Conservation (phyloP, 2,888 invertebrate species). For the Willowsia nigromaculata region DNA sequence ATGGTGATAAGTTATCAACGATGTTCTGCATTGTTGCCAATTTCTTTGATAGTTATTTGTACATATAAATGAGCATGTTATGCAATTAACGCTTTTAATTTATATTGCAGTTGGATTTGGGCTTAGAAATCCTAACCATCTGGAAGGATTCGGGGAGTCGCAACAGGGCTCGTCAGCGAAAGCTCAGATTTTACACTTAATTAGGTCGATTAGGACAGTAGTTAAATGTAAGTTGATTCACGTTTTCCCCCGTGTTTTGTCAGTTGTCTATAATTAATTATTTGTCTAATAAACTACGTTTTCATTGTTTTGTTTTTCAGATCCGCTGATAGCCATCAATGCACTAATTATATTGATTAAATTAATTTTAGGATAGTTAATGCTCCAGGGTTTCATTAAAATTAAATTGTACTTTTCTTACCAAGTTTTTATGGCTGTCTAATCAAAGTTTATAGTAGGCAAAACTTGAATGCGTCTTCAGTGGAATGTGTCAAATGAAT, state of each 20-base stretch:
- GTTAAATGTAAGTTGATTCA: slow-evolving; percentile 91
- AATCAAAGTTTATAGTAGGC: no score
- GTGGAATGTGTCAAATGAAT: no score
- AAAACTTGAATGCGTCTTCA: no score
- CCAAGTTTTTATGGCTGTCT: no score
- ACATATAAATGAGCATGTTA: no score
- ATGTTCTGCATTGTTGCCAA: not conserved
- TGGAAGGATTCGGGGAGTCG: slow-evolving; percentile 91
- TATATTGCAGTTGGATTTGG: slow-evolving; percentile 92
- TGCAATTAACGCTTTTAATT: no score
- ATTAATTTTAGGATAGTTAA: slow-evolving; percentile 90
- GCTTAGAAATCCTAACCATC: slow-evolving; percentile 84
- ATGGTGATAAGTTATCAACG: no score
- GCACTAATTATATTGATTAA: slow-evolving; percentile 92
- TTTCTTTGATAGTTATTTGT: not conserved
- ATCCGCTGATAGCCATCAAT: slow-evolving; percentile 96
- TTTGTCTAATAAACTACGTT: not conserved
- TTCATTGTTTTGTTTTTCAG: slow-evolving; percentile 84
- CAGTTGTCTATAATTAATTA: not conserved
- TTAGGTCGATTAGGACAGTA: slow-evolving; percentile 97
- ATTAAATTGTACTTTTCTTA: no score
- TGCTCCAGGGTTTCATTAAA: no score
- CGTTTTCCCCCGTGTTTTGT: not conserved
- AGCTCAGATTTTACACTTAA: slow-evolving; percentile 92
- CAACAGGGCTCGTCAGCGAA: slow-evolving; percentile 86